Base-by-base conservation (phyloP, 2,888 invertebrate genomes). In the Callyntrura guangdongensis region DNA sequence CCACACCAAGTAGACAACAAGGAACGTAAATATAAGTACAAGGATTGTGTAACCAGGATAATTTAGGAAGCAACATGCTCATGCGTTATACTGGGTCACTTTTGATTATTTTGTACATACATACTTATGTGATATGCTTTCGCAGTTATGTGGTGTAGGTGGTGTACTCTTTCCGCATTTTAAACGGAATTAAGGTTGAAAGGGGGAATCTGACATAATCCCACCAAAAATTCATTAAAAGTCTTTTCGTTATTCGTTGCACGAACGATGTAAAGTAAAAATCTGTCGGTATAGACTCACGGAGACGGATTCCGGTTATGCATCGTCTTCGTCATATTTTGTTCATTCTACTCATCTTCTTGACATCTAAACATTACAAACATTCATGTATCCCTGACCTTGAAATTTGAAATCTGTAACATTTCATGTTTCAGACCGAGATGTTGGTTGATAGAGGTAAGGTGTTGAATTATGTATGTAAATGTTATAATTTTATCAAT, bases 381-480 rank as follows among this genome's bases (percentile, higher is more conserved):
- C 36, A 36, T 36, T 6, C 36, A 4, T 36, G n/a, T 59, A 17
- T 59, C 59, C 1, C 61, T 61, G 17, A 22, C 22, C 27, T 36
- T 36, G 36, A 72, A 17, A 45, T n/a, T n/a, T n/a, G n/a, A n/a
- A n/a, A n/a, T n/a, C 45, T 45, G 47, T 45, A 72, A 6, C 17
- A 12, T 72, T 36, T 11, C 72, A 72, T 45, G 45, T 0, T 72
- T 36, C 17, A 8, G 17, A 2, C 22, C 1, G 0, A 12, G 8
- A n/a, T 77, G 36, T 36, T 2, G 3, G 2, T 36, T 36, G 36
- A 36, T 45, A 14, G 47, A 77, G 17, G n/a, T 45, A 22, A 47
- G 36, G 59, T 56, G 85, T 20, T 85, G 85, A 72, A 49, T 84
- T 74, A 61, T 86, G 77, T 49, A 79, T 79, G 79, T 25, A 86